Evolutionary conservation across 64 coral and sea anemone species (phyloP), one percentile per base, ranked within the genome.

Genomic region (Acropora yongei): DNA sequence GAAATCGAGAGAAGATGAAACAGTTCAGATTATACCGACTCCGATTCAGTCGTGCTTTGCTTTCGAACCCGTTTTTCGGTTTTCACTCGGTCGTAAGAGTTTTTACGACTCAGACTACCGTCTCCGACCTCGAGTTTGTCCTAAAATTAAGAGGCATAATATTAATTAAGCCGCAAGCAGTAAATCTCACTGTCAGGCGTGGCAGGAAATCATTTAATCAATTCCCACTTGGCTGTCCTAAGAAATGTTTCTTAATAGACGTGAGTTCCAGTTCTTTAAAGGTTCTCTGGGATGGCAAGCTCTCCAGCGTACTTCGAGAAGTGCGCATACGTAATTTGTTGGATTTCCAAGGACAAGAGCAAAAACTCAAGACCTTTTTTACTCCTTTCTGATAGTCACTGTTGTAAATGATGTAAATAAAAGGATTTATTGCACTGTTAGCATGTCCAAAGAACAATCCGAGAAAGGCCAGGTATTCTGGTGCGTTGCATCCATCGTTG

Each of bases 341-440:
- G 13, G 55, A 83, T 66, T 68, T 83, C 41, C 58, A 68, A n/a
- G 57, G 14, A 66, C 41, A 67, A 14, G 41, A 43, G 8, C 39
- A 68, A 43, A 30, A 60, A 40, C 1, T 4, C 5, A 83, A 60
- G 41, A 67, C 80, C 51, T 12, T 77, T 10, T 82, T 72, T 14
- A 88, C 30, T 0, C 57, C 77, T 60, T 74, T 49, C 41, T 79
- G 60, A 39, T 88, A 88, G 16, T 88, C 91, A 60, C 76, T 79
- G 41, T 86, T 87, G 46, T 72, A 93, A 4, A 88, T 72, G 8
- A 88, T 72, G 66, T 92, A 92, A 18, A 92, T 92, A 4, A 92
- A 68, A 10, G 90, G 90, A 9, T 83, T 92, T 20, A 92, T 69
- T 12, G 90, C 82, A 7, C 81, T 86, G 49, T 92, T 92, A 1